Evolutionary conservation across 2,888 invertebrate genomes (phyloP), one percentile per base, ranked within the genome.

Genomic region (Athetis lepigone): DNA sequence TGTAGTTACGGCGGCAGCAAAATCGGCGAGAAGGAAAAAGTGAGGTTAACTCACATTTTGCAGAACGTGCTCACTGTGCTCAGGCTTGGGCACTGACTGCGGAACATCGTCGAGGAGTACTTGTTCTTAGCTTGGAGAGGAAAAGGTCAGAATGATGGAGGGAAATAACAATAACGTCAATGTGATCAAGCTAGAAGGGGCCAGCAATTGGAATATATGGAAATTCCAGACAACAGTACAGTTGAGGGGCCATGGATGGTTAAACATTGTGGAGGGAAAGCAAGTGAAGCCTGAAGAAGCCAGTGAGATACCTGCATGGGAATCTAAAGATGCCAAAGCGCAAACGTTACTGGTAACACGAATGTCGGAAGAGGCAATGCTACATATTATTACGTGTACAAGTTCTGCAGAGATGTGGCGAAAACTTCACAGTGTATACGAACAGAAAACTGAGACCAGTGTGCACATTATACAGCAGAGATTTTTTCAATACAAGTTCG

Each of bases 351-450:
- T 82, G 0, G 83, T 85, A 0, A 81, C 81, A 13, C 57, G 82
- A 19, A 81, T 85, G 75, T 29, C 79, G 0, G 83, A 84, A 52
- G 51, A 70, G 0, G 83, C 60, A 0, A 84, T 85, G 84, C 4
- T 81, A 6, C 85, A 84, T 57, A 69, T 85, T 1, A 64, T 81
- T 0, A 47, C 81, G 2, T 59, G 59, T 11, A 18, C 57, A 36
- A 71, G 43, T 8, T 52, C 74, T 0, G 42, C 39, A 5, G 70
- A 75, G 2, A 74, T 79, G 67, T 73, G 75, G 75, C 18, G 50
- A 27, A 77, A 74, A 54, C 40, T 66, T 2, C 45, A 64, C 2
- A 63, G 64, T 21, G 63, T 82, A 0, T 83, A 77, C 54, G 82
- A 83, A 49, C 79, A 81, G 45, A 84, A 80, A 51, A 77, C 79